phyloP scores from a whole-genome alignment of 2,797 vertebrate species.

The Hemitrygon akajei region DNA sequence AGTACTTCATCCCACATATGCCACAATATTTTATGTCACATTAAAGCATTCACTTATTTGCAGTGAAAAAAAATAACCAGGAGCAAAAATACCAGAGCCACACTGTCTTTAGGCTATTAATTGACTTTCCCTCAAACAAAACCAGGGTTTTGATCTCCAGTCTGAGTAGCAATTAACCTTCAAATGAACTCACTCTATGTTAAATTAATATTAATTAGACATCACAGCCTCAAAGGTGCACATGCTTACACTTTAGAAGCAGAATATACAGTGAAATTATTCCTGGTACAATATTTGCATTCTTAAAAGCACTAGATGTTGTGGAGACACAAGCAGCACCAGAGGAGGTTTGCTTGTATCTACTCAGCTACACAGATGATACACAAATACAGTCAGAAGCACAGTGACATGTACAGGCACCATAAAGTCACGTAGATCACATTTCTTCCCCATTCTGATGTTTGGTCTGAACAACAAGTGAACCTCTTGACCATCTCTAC shows the following conservation, averaged over 20 bases:
- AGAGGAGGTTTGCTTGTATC: neutral
- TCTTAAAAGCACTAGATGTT: neutral
- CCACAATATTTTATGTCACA: conserved; percentile 13
- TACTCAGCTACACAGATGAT: neutral
- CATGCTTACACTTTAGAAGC: neutral
- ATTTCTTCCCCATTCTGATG: too few relatives aligned
- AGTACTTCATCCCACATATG: neutral
- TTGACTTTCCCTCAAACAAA: conserved; percentile 20
- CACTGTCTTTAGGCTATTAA: conserved; percentile 7
- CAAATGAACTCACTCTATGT: conserved; percentile 13
- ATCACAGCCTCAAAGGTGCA: neutral
- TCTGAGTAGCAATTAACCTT: conserved; percentile 8
- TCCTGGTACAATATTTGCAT: neutral
- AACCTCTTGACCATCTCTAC: too few relatives aligned
- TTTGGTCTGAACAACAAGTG: too few relatives aligned
- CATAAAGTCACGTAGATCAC: too few relatives aligned
- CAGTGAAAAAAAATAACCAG: neutral
- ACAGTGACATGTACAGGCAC: neutral
- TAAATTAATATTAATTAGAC: conserved; percentile 2
- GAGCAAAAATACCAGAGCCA: neutral
- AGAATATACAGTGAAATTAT: neutral
- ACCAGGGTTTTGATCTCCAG: neutral
- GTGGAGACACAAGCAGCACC: neutral
- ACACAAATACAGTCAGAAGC: neutral
- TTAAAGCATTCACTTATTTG: conserved; percentile 1